Evolutionary conservation across 2,113 vertebrate species (phyloP), one percentile per base, ranked within the genome.

Genomic region (Pelmatolapia mariae): DNA sequence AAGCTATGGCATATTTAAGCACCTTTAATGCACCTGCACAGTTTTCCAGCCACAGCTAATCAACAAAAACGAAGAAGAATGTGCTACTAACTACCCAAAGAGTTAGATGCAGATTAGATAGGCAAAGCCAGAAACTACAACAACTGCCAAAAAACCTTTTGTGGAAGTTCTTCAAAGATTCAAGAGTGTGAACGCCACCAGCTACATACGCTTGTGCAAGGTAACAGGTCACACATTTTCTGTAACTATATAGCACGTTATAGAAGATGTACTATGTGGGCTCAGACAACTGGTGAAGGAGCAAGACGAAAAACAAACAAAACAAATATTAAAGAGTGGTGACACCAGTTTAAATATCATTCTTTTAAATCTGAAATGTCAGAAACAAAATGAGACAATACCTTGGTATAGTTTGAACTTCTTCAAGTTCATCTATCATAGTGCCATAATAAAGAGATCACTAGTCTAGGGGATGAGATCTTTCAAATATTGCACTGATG

Each of bases 401-500:
- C 26, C 18, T n/a, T 52, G 7, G 10, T 78, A 52, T 33, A n/a
- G 73, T 52, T n/a, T 33, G 26, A 33, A 33, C 18, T 78, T 52
- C 29, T 33, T 78, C 71, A 78, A 78, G 43, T 50, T 52, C 81
- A 92, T 94, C 84, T 89, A 93, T 94, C 93, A 92, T n/a, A 10
- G 8, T 50, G 84, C 73, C 59, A 85, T 88, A 85, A 87, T 91
- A 81, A 90, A 90, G 84, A 86, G 85, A 92, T 92, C 87, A 80
- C 47, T 22, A 89, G 80, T 90, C 90, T 86, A 66, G 85, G 79
- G 83, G 84, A 90, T 83, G 90, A 92, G 93, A 90, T 93, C 93
- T 94, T 90, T 94, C 91, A 91, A 89, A 93, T 86, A 92, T 93
- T 93, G 89, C 88, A 82, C 82, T 83, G 91, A 94, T 90, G 89